A percentile compares a stretch with the other conserved stretches of the same genome.
Conservation (phyloP, 2,113 vertebrate genomes). For the Oncorhynchus mykiss region DNA sequence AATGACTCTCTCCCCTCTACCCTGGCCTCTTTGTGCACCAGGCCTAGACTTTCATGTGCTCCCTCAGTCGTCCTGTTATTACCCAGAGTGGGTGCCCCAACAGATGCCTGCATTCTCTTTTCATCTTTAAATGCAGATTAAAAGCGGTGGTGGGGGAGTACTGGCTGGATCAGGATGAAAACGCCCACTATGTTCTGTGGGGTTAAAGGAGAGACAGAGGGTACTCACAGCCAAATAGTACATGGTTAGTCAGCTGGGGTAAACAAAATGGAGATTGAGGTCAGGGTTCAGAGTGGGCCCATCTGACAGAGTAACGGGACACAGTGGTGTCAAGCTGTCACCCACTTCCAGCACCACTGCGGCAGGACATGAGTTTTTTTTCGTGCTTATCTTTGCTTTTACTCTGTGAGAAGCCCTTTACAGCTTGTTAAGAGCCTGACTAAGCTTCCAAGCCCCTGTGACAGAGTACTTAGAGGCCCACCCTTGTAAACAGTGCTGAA, state of each 20-base stretch:
- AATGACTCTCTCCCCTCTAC: constrained; percentile 35
- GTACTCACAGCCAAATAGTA: constrained; percentile 1
- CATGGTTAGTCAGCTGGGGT: not conserved
- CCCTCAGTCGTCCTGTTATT: constrained; percentile 36
- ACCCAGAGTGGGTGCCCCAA: constrained; percentile 41
- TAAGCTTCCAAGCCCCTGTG: not conserved
- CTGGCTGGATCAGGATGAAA: not conserved
- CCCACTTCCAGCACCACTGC: constrained; percentile 22
- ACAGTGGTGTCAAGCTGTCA: constrained; percentile 17
- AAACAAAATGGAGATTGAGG: constrained; percentile 13
- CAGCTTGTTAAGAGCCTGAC: constrained; percentile 22
- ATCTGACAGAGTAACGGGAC: not conserved
- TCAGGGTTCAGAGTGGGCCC: not conserved
- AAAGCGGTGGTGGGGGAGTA: constrained; percentile 15
- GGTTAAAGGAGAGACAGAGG: constrained; percentile 8
- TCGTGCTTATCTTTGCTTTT: not conserved
- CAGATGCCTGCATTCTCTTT: constrained; percentile 29
- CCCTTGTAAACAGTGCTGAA: not conserved
- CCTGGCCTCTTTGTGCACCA: constrained; percentile 25
- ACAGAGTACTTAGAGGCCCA: not conserved
- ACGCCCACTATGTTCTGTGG: constrained; percentile 5
- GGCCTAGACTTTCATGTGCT: constrained; percentile 49
- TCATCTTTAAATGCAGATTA: constrained; percentile 39
- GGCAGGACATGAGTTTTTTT: not conserved
- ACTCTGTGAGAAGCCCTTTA: constrained; percentile 28